Base-by-base conservation (phyloP, 2,113 vertebrate species). In the Myodes glareolus region DNA sequence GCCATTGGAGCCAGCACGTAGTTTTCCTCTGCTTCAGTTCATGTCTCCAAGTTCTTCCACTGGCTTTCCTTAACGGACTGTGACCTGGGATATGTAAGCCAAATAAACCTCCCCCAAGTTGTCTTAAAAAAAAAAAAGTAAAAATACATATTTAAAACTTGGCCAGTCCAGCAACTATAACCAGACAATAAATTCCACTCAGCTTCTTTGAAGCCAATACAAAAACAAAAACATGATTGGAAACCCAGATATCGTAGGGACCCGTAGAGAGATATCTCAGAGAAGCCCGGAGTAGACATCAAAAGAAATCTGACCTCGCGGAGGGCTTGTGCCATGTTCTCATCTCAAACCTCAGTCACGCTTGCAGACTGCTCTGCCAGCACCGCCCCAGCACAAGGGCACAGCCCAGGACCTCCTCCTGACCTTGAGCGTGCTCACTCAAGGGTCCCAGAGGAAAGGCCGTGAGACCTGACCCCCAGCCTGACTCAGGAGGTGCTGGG, bases 141-240 rank as follows among this genome's bases (percentile, higher is more conserved):
- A 88, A 72, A 86, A 87, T 55, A 78, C 50, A 45, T 94, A 95
- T 61, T 92, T 90, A 92, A 96, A 95, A 94, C 75, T 68, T 89
- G 67, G 76, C 77, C 86, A 89, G 92, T 39, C 72, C 77, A 94
- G 52, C 50, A 96, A 95, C 67, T 77, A 95, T 82, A 94, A 88
- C 67, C 88, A 95, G 90, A 86, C 80, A 92, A 88, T 95, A 97
- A 98, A 97, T 96, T 95, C 78, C 96, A 82, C 81, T 91, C 91
- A 63, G 78, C n/a, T 65, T 81, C 96, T 98, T n/a, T 97, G 91
- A 97, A 97, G 94, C 86, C 92, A 91, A 88, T 85, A 96, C 58
- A 93, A 95, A 96, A 96, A 96, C 65, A 70, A 85, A 97, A 96
- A 95, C 88, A 94, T 45, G 88, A 96, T 94, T 68, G 45, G 88